Percentiles rank a stretch among this genome's conserved stretches.
These are phyloP conservation scores for Aldabrachelys gigantea DNA, from an alignment of 2,113 vertebrate species.

Conservation along the genomic window DNA sequence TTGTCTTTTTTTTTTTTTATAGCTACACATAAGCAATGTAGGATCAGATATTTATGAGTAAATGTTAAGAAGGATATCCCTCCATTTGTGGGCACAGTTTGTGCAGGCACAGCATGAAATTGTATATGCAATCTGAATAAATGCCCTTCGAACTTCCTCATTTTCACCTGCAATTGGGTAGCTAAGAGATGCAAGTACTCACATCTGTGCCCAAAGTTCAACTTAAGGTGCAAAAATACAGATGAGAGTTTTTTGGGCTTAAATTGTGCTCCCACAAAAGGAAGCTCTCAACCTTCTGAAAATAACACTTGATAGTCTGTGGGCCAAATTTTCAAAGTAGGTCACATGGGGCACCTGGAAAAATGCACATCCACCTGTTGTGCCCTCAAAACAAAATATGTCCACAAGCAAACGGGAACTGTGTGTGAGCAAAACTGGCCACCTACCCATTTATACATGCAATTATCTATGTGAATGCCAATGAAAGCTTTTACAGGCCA, in stretches of 20 bases:
- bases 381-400: background rate
- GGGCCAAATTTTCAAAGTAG: background rate
- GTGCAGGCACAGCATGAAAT: background rate
- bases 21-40: background rate
- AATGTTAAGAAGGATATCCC: background rate
- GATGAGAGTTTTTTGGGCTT: background rate
- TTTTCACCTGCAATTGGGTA: background rate
- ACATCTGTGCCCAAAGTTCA: background rate
- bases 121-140: background rate
- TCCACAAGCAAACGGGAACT: background rate
- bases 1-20: conserved; percentile 25
- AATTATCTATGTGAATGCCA: background rate
- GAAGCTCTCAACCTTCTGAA: background rate
- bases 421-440: background rate
- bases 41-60: background rate
- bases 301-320: background rate
- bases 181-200: background rate
- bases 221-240: background rate
- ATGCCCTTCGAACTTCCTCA: background rate
- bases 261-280: background rate
- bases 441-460: background rate
- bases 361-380: background rate
- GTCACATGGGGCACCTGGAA: background rate
- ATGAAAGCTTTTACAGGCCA: background rate
- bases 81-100: background rate